These are phyloP conservation scores for Geodia barretti DNA, from an alignment of 37 sponge, comb jelly and placozoan species.

Conservation along the genomic window DNA sequence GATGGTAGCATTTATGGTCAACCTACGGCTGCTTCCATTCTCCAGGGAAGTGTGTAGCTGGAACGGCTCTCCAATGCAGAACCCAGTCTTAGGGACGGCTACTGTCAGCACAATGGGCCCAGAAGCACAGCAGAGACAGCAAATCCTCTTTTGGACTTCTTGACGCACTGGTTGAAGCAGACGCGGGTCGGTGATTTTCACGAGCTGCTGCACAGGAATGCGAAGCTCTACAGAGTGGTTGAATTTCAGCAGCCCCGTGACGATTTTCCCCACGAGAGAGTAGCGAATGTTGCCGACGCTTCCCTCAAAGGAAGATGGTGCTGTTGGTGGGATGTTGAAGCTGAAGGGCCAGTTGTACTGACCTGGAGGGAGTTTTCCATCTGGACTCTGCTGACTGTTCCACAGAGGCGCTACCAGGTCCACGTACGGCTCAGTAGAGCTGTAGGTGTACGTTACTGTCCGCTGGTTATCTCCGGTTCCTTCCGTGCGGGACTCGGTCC, in stretches of 20 bases:
- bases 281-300: constrained; percentile 61
- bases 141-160: constrained; percentile 47
- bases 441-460: constrained; percentile 49
- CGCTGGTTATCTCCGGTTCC: constrained; percentile 32
- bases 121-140: constrained; percentile 81
- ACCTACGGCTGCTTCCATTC: constrained; percentile 39
- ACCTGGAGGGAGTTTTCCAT: constrained; percentile 32
- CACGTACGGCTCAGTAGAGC: constrained; percentile 22
- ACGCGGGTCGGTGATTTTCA: constrained; percentile 46
- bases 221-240: constrained; percentile 25
- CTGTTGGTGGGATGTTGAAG: constrained; percentile 27
- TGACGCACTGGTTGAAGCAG: constrained; percentile 17
- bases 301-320: constrained; percentile 30
- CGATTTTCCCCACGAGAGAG: constrained; percentile 41
- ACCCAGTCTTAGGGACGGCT: constrained; percentile 45
- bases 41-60: constrained; percentile 36
- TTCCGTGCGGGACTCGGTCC: constrained; percentile 52
- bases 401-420: constrained; percentile 19
- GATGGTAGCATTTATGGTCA: constrained; percentile 35
- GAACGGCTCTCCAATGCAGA: constrained; percentile 60
- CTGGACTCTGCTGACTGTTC: constrained; percentile 17
- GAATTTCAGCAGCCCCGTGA: constrained; percentile 45
- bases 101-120: constrained; percentile 55
- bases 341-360: constrained; percentile 41
- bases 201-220: constrained; percentile 40